A percentile compares a stretch with the other conserved stretches of the same genome.
phyloP scores from a whole-genome alignment of 2,113 vertebrate species.

The Cisticola juncidis region DNA sequence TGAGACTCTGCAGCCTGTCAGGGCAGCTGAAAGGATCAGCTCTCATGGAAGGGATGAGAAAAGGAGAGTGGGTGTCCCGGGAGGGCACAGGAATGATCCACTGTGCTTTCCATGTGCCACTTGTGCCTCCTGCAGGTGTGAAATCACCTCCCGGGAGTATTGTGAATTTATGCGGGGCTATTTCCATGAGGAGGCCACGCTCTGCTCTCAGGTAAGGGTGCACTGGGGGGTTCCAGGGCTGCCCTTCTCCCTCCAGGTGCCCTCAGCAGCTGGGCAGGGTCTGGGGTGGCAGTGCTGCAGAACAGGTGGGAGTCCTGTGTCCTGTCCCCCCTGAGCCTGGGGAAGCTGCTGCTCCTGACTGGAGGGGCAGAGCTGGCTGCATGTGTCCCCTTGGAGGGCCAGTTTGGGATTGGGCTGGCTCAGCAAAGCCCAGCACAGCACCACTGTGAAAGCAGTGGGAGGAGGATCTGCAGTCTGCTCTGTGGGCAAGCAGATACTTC shows the following conservation, averaged over 20 bases:
- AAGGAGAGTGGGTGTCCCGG: not conserved
- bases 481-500: fast-evolving
- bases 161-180: slow-evolving; percentile 98
- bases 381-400: not conserved
- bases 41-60: not conserved
- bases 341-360: not conserved
- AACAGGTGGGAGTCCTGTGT: not conserved
- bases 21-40: not conserved
- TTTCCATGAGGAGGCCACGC: slow-evolving; percentile 95
- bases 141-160: slow-evolving; percentile 97
- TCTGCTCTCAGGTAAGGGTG: slow-evolving; percentile 90
- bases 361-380: not conserved
- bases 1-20: not conserved
- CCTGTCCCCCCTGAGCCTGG: not conserved
- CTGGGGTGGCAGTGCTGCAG: not conserved
- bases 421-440: not conserved
- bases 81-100: not conserved
- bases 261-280: not conserved
- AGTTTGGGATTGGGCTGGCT: not conserved
- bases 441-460: not conserved
- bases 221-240: not conserved
- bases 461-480: not conserved
- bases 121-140: slow-evolving; percentile 81
- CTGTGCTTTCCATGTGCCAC: not conserved
- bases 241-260: no score